phyloP scores from a whole-genome alignment of 2,113 vertebrate genomes.

The Percopsis transmontana region DNA sequence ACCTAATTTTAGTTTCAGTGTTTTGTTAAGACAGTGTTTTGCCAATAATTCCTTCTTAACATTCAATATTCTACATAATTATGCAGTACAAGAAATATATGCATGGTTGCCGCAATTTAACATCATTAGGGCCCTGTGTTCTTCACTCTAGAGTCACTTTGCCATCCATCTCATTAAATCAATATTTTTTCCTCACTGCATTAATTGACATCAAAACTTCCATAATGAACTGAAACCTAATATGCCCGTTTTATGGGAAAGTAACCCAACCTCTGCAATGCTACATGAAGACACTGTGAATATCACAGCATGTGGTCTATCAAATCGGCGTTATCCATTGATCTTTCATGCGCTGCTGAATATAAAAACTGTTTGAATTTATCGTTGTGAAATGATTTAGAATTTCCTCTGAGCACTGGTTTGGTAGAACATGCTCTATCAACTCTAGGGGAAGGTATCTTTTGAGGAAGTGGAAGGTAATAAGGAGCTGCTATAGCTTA shows the following conservation, averaged over 20 bases:
- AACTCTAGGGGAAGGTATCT: slow-evolving; percentile 33
- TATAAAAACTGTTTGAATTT: not conserved
- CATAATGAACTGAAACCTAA: slow-evolving; percentile 28
- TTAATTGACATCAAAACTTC: slow-evolving; percentile 41
- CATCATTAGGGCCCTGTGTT: slow-evolving; percentile 29
- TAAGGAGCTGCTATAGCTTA: slow-evolving; percentile 47
- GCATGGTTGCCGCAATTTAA: not conserved
- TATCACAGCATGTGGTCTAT: not conserved
- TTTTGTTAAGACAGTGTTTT: too few species aligned
- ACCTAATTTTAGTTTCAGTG: too few species aligned
- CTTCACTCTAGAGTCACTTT: slow-evolving; percentile 33
- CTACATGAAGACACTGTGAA: too few species aligned
- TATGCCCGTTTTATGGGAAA: slow-evolving; percentile 8
- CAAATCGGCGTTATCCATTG: not conserved
- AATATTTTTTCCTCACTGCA: slow-evolving; percentile 27
- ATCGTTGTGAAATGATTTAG: slow-evolving; percentile 16
- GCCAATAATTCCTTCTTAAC: too few species aligned
- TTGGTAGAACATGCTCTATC: slow-evolving; percentile 26
- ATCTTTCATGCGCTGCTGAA: not conserved
- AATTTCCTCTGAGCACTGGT: slow-evolving; percentile 2
- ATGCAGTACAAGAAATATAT: not conserved
- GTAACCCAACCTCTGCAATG: not conserved
- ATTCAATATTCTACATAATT: slow-evolving; percentile 1
- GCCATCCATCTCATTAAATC: slow-evolving; percentile 51
- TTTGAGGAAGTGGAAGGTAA: slow-evolving; percentile 27